Base-by-base conservation (phyloP, 2,113 vertebrate genomes). In the Phocoena phocoena region DNA sequence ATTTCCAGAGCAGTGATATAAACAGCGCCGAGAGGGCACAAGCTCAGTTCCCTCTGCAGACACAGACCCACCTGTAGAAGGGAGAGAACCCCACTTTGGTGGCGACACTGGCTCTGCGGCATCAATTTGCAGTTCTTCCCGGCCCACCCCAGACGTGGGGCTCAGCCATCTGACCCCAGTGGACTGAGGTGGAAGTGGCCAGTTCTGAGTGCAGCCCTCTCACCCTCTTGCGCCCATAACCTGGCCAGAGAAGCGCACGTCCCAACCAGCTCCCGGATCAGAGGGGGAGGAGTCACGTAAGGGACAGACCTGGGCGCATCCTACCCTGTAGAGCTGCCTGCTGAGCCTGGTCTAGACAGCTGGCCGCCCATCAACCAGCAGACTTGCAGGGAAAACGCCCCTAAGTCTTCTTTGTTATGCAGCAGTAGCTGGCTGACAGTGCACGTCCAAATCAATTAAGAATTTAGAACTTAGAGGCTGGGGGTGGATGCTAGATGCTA, bases 141-240 rank as follows among this genome's bases (percentile, higher is more conserved):
- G 13, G 21, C 47, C 25, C 28, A 11, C 2, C 58, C 14, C 50
- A 8, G 10, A 53, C 0, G 2, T 4, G 38, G 67, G 63, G 76
- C 77, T 74, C 26, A 1, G 79, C 38, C 47, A 2, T 3, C 23
- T 7, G 31, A 44, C 23, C 15, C 21, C 44, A 5, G 20, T 26
- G 60, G 60, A 36, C 25, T 7, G 5, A 18, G 23, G 15, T 4
- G 5, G 25, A 36, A 50, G 74, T 6, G 67, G 63, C 12, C 15
- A 13, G n/a, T 13, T 44, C 53, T 28, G 62, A 44, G 85, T n/a
- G 8, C 8, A 13, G 2, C 36, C 71, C n/a, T 8, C 21, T 17
- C 15, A 41, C 8, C 31, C 44, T 25, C 41, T 18, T 12, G 25
- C 17, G 1, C 4, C 21, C 5, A 0, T 23, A 36, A 23, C 3